Evolutionary conservation across 1,140 invertebrate genomes (phyloP).

Genomic region (Pantala flavescens): DNA sequence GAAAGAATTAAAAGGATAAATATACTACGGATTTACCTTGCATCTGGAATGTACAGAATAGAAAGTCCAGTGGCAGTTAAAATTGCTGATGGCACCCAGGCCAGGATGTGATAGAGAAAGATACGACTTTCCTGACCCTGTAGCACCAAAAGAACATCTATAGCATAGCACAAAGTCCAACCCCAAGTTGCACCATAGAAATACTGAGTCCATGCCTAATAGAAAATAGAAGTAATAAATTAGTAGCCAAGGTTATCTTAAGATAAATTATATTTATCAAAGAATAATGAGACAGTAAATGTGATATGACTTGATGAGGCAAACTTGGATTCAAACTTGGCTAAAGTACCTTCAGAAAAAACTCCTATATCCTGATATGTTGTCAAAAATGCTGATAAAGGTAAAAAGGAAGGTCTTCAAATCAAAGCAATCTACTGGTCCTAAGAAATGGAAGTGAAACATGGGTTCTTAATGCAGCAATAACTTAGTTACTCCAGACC

Average conservation of each 20-base stretch:
- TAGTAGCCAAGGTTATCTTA: background rate
- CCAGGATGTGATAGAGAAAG: conserved; percentile 50
- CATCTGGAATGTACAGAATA: conserved; percentile 62
- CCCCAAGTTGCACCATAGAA: conserved; percentile 75
- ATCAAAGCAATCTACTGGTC: no score
- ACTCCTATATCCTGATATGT: no score
- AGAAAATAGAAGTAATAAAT: conserved; percentile 18
- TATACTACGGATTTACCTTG: conserved; percentile 46
- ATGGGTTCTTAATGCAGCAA: no score
- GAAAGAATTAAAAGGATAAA: no score
- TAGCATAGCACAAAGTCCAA: conserved; percentile 72
- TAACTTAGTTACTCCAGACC: no score
- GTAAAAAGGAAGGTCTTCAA: no score
- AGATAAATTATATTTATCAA: background rate
- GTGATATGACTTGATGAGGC: no score
- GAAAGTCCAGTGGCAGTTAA: conserved; percentile 54
- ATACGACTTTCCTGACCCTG: conserved; percentile 36
- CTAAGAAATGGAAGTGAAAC: no score
- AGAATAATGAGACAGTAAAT: background rate
- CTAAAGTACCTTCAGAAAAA: no score
- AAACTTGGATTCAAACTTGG: no score
- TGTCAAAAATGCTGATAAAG: no score
- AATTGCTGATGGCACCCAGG: conserved; percentile 59
- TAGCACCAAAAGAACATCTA: conserved; percentile 60
- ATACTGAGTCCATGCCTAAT: conserved; percentile 71